Conservation (phyloP, 2,888 invertebrate species). For the Diaphora mendica region DNA sequence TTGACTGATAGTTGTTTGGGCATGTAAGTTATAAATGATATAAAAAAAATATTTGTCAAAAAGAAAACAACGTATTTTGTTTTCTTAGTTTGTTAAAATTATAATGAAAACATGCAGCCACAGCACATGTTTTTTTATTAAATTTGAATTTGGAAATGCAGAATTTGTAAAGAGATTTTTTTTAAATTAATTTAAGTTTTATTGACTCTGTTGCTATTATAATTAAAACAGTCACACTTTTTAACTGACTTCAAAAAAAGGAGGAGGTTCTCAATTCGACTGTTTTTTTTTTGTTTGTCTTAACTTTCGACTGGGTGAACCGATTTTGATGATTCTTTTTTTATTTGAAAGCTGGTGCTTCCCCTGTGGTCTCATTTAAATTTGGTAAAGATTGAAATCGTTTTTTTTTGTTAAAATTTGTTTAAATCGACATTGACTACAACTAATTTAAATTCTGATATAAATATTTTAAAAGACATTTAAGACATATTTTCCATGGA, state of each 20-base stretch:
- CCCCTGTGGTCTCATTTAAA: no score
- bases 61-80: not conserved
- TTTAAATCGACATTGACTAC: no score
- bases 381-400: no score
- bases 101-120: not conserved
- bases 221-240: not conserved
- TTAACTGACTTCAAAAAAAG: no score
- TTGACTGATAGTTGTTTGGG: slow-evolving; percentile 56
- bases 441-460: not conserved
- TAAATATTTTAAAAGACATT: no score
- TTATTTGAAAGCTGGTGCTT: no score
- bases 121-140: not conserved
- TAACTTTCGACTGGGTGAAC: no score
- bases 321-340: no score
- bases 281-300: no score
- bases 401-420: no score
- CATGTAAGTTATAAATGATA: slow-evolving; percentile 29
- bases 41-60: not conserved
- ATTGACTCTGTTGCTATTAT: not conserved
- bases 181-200: not conserved
- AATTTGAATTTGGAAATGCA: not conserved
- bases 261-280: no score
- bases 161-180: not conserved
- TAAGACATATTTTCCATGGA: no score
- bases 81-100: not conserved